These are phyloP conservation scores for Acropora tenuis DNA, from an alignment of 64 coral and sea anemone genomes.

Conservation along the genomic window DNA sequence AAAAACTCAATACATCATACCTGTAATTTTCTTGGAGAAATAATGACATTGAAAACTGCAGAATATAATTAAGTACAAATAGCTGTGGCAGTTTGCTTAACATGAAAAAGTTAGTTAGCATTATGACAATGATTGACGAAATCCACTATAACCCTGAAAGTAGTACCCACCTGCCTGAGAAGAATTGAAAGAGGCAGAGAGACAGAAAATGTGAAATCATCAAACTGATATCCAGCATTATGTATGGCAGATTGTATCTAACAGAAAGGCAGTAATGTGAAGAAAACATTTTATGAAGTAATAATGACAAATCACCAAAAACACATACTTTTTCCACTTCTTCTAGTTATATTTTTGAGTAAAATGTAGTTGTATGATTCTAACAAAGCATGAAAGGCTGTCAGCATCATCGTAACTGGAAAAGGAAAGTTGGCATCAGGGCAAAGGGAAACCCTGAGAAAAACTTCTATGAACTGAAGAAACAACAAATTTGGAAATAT, in stretches of 20 bases:
- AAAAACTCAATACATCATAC: slow-evolving; percentile 10
- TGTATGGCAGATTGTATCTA: slow-evolving; percentile 62
- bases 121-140: neutral
- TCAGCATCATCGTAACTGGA: too few relatives aligned
- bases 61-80: neutral
- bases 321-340: too few relatives aligned
- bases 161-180: slow-evolving; percentile 57
- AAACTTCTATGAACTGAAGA: too few relatives aligned
- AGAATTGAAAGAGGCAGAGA: slow-evolving; percentile 47
- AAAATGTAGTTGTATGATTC: too few relatives aligned
- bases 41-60: slow-evolving; percentile 68
- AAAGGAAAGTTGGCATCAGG: too few relatives aligned
- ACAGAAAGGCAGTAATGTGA: neutral
- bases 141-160: neutral
- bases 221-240: slow-evolving; percentile 62
- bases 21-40: slow-evolving; percentile 78
- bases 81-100: too few relatives aligned
- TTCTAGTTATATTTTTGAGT: too few relatives aligned
- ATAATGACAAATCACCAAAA: too few relatives aligned
- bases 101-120: neutral
- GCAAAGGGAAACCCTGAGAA: too few relatives aligned
- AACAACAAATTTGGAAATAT: too few relatives aligned
- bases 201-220: slow-evolving; percentile 57
- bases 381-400: too few relatives aligned
- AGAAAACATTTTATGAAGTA: neutral